Conservation (phyloP, 2,113 vertebrate species). For the Nibea coibor region DNA sequence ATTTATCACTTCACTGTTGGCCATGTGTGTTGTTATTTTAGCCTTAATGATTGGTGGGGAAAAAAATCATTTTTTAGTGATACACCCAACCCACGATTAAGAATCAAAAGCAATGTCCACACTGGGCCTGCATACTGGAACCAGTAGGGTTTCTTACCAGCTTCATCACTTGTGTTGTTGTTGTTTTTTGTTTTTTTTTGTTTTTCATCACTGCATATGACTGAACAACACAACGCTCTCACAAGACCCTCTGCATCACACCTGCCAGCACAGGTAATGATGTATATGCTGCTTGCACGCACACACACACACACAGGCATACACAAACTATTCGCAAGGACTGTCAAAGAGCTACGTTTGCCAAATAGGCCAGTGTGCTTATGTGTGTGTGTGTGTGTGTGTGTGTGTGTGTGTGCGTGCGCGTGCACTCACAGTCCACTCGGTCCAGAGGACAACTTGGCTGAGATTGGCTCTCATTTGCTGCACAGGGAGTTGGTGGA, state of each 20-base stretch:
- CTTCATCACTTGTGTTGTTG: not conserved
- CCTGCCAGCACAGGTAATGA: conserved; percentile 57
- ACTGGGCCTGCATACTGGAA: not conserved
- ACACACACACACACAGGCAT: not conserved
- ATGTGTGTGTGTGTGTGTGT: not conserved
- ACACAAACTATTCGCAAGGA: not conserved
- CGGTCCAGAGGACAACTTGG: conserved; percentile 38
- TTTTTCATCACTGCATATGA: not conserved
- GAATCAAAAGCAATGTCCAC: not conserved
- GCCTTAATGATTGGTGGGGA: not conserved
- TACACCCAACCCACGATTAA: not conserved
- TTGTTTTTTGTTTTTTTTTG: not conserved
- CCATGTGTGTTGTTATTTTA: not conserved
- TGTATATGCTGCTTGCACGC: conserved; percentile 10
- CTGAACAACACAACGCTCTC: conserved; percentile 3
- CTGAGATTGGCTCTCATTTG: conserved; percentile 37
- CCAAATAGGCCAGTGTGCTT: conserved; percentile 28
- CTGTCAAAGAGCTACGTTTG: conserved; percentile 7
- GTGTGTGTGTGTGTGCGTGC: not conserved
- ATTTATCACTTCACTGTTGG: not conserved
- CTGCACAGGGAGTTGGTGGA: conserved; percentile 32
- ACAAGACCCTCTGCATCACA: conserved; percentile 27
- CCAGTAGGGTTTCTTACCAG: not conserved
- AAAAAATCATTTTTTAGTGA: not conserved
- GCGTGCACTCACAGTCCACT: not conserved